Percentiles rank a stretch among this genome's conserved stretches.
Evolutionary conservation across 2,888 invertebrate genomes (phyloP).

Genomic region (Mythimna albipuncta): DNA sequence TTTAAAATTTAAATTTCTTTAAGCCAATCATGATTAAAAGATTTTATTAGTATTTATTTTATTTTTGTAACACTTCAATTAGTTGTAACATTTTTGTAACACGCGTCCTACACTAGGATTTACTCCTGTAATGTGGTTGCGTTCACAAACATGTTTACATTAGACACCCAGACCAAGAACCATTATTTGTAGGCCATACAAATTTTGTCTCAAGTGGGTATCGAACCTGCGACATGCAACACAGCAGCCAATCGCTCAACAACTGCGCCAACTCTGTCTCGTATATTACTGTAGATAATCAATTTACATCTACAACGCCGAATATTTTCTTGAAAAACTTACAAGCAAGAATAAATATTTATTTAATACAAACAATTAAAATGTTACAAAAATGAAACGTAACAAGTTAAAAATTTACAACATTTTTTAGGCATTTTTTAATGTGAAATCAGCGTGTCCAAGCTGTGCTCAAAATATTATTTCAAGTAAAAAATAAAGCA

Average conservation of each 20-base stretch:
- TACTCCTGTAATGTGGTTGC: too few species aligned
- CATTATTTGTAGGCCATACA: too few species aligned
- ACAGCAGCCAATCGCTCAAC: too few species aligned
- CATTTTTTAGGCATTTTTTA: conserved; percentile 19
- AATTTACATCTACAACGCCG: too few species aligned
- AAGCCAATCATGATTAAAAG: conserved; percentile 40
- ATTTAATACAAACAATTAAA: conserved; percentile 5
- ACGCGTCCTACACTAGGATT: too few species aligned
- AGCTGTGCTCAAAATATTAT: conserved; percentile 53
- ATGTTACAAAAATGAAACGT: conserved; percentile 27
- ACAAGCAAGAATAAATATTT: not conserved
- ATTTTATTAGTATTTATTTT: not conserved
- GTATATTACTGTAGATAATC: not conserved
- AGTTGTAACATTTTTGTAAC: not conserved
- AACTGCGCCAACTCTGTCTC: too few species aligned
- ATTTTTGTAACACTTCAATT: conserved; percentile 30
- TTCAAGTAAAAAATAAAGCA: conserved; percentile 51
- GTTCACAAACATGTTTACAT: too few species aligned
- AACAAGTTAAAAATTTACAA: conserved; percentile 4
- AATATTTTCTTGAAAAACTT: not conserved
- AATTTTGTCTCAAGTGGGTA: too few species aligned
- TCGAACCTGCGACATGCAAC: too few species aligned
- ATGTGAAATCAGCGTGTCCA: conserved; percentile 32
- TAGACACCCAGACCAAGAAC: too few species aligned
- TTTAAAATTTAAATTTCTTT: conserved; percentile 31